Evolutionary conservation across 2,888 invertebrate species (phyloP).

Genomic region (Platycheirus rosarum): DNA sequence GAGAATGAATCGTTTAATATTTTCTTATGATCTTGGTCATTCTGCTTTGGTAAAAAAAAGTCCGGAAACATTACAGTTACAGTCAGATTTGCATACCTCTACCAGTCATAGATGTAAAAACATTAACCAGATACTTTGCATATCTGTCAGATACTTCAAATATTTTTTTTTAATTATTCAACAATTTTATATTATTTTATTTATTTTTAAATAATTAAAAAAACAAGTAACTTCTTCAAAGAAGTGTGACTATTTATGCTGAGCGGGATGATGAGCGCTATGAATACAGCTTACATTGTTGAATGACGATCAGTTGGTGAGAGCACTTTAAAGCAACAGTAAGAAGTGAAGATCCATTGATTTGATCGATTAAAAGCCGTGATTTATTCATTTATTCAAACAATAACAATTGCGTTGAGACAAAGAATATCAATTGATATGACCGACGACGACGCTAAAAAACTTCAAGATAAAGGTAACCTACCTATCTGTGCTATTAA

Average conservation of each 20-base stretch:
- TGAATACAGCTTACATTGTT: neutral
- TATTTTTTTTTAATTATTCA: no score
- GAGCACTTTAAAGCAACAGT: neutral
- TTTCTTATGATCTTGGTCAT: no score
- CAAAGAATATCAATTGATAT: neutral
- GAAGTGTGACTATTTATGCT: neutral
- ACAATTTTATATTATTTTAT: no score
- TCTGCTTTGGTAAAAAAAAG: no score
- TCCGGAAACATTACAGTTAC: no score
- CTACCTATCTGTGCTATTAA: no score
- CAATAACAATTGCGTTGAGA: neutral
- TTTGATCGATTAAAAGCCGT: neutral
- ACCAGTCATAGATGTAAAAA: no score
- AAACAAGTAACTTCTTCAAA: neutral
- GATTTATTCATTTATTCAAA: neutral
- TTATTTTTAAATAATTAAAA: no score
- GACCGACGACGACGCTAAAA: neutral
- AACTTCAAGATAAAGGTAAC: conserved; percentile 14
- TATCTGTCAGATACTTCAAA: no score
- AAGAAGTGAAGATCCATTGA: conserved; percentile 14
- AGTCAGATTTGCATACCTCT: no score
- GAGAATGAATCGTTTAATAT: no score
- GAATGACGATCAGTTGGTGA: conserved; percentile 5
- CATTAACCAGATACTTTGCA: no score
- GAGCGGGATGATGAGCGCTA: neutral